These are phyloP conservation scores for Ophioninae sp. DNA, from an alignment of 2,888 invertebrate species.

Conservation along the genomic window DNA sequence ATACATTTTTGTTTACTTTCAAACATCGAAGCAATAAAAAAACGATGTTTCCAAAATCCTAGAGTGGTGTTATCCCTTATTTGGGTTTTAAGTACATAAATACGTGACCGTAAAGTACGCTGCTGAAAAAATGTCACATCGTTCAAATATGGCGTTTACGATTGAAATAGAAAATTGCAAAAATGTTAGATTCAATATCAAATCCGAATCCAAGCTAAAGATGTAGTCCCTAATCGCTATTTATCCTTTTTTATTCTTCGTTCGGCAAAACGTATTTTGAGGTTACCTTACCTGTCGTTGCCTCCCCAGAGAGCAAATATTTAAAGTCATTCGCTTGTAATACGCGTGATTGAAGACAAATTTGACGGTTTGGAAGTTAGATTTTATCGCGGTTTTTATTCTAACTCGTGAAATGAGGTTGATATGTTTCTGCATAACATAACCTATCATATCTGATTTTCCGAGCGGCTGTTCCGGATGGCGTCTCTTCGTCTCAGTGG, in stretches of 20 bases:
- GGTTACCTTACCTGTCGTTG: conserved; percentile 2
- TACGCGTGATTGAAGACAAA: neutral
- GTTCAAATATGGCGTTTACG: conserved; percentile 38
- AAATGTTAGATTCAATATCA: conserved; percentile 26
- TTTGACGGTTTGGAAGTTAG: neutral
- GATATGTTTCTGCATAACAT: neutral
- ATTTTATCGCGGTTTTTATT: no score
- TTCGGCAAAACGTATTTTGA: conserved; percentile 22
- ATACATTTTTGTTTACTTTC: no score
- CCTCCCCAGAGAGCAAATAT: neutral
- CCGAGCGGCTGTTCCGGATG: neutral
- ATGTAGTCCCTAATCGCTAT: neutral
- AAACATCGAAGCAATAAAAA: no score
- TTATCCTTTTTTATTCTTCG: conserved; percentile 4
- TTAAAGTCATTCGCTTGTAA: neutral
- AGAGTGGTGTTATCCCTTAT: neutral
- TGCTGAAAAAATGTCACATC: conserved; percentile 39
- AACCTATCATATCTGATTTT: neutral
- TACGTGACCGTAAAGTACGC: conserved; percentile 39
- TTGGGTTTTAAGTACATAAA: conserved; percentile 58
- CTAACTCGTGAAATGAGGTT: neutral
- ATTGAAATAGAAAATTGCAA: conserved; percentile 22
- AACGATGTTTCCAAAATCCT: no score
- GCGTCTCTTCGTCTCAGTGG: neutral
- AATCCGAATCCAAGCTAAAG: conserved; percentile 17